Evolutionary conservation across 2,888 invertebrate genomes (phyloP).

Genomic region (Mechanitis mazaeus): DNA sequence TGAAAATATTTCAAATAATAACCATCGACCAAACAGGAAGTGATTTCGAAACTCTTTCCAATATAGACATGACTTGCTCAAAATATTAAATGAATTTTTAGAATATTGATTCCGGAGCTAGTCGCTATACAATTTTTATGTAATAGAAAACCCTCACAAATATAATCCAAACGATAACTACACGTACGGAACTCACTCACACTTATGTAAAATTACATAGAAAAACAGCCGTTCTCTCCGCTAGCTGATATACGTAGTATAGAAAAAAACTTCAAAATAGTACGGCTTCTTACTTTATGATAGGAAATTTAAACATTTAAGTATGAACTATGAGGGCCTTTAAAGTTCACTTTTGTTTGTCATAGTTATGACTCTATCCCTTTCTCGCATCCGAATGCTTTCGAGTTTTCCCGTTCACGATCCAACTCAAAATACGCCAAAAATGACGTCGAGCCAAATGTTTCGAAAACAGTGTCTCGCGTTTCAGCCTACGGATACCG

Average conservation of each 20-base stretch:
- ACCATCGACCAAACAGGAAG: constrained; percentile 6
- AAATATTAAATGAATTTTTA: constrained; percentile 66
- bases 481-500: constrained; percentile 64
- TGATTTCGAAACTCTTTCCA: constrained; percentile 26
- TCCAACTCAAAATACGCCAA: constrained; percentile 77
- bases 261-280: constrained; percentile 74
- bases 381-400: constrained; percentile 68
- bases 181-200: constrained; percentile 67
- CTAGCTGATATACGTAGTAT: constrained; percentile 58
- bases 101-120: constrained; percentile 64
- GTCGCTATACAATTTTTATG: constrained; percentile 65
- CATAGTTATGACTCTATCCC: constrained; percentile 44
- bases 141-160: constrained; percentile 57
- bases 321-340: constrained; percentile 44
- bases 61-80: constrained; percentile 41
- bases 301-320: constrained; percentile 51
- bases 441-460: constrained; percentile 73
- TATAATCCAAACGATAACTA: constrained; percentile 55
- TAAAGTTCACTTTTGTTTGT: constrained; percentile 62
- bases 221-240: constrained; percentile 68
- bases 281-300: constrained; percentile 57
- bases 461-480: constrained; percentile 75
- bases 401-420: constrained; percentile 75
- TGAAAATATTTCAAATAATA: constrained; percentile 7
- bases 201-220: constrained; percentile 62